A percentile compares a stretch with the other conserved stretches of the same genome.
Conservation (phyloP, 2,113 vertebrate genomes). For the Embiotoca jacksoni region DNA sequence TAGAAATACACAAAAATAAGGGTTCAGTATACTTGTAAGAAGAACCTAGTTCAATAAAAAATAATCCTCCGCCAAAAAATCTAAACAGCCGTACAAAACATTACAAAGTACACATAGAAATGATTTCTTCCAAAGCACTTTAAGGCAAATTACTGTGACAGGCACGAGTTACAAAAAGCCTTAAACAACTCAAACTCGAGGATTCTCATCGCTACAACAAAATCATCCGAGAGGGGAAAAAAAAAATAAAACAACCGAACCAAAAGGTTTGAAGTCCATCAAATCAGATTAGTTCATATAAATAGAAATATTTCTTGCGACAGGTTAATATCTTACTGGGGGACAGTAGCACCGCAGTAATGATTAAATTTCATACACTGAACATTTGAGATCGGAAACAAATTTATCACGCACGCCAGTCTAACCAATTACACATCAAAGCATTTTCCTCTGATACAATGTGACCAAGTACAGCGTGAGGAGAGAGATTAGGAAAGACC, state of each 20-base stretch:
- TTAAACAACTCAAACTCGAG: conserved; percentile 71
- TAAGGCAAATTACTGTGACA: conserved; percentile 83
- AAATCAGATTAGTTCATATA: conserved; percentile 65
- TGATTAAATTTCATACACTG: conserved; percentile 48
- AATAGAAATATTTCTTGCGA: conserved; percentile 64
- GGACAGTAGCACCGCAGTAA: conserved; percentile 26
- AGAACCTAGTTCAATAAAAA: conserved; percentile 85
- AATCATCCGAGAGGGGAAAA: conserved; percentile 30
- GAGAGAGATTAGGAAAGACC: conserved; percentile 60
- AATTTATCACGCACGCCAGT: conserved; percentile 47
- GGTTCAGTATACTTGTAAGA: conserved; percentile 83
- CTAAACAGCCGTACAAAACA: conserved; percentile 85
- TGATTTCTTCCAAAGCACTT: conserved; percentile 76
- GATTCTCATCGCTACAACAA: conserved; percentile 67
- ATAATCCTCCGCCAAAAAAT: conserved; percentile 80
- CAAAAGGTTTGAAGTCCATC: conserved; percentile 50
- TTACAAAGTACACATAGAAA: conserved; percentile 82
- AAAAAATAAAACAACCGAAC: conserved; percentile 26
- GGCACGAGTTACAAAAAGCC: conserved; percentile 79
- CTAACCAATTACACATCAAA: conserved; percentile 67
- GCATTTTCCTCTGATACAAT: conserved; percentile 57
- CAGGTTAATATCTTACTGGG: conserved; percentile 27
- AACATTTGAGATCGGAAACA: conserved; percentile 60
- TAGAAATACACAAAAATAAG: conserved; percentile 86
- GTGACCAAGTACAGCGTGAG: conserved; percentile 51